Evolutionary conservation across 2,113 vertebrate species (phyloP).

Genomic region (Lynx canadensis): DNA sequence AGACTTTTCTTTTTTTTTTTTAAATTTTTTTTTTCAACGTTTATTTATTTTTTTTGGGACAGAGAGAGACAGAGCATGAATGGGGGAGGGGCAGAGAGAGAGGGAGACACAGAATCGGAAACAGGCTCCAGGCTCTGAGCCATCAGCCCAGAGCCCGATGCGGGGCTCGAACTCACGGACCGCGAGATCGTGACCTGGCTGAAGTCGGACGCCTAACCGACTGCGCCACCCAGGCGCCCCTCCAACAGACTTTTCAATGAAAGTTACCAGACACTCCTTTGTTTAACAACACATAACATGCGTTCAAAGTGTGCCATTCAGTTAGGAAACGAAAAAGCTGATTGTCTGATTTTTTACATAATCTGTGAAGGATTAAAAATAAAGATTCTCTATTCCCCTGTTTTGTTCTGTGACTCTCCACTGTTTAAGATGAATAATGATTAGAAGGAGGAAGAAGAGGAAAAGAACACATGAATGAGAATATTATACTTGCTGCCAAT

Average conservation of each 20-base stretch:
- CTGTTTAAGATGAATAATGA: not conserved
- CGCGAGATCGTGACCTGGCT: no score
- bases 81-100: no score
- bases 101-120: no score
- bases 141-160: no score
- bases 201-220: no score
- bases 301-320: not conserved
- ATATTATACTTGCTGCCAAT: not conserved
- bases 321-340: not conserved
- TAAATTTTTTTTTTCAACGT: no score
- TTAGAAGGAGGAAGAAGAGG: not conserved
- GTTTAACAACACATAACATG: not conserved
- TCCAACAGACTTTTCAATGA: slow-evolving; percentile 37
- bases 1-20: no score
- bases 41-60: no score
- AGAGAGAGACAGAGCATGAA: no score
- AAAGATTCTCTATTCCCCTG: not conserved
- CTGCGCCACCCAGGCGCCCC: no score
- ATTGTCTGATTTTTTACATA: not conserved
- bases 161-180: no score
- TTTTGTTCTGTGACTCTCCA: not conserved
- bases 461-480: not conserved
- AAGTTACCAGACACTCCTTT: slow-evolving; percentile 40
- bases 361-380: slow-evolving; percentile 18
- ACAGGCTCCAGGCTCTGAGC: no score